Base-by-base conservation (phyloP, 2,888 invertebrate species). In the Mallateleia sp. region DNA sequence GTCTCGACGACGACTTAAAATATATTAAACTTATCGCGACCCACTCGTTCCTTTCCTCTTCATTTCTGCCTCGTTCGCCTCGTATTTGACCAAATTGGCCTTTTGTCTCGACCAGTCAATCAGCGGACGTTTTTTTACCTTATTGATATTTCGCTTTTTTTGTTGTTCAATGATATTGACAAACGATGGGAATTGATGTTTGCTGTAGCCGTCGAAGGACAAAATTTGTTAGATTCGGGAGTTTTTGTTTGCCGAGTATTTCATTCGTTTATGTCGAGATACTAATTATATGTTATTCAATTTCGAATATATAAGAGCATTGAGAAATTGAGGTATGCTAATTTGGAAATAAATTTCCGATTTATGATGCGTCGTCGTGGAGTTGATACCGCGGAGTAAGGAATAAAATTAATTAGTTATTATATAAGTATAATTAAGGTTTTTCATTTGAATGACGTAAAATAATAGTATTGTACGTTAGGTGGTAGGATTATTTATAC, bases 1-100 rank as follows among this genome's bases (percentile, higher is more conserved):
- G 92, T 92, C 92, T 90, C 90, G 90, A 90, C 90, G 84, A 87
- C 92, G 92, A 92, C 94, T 94, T 93, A 91, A 93, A 94, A 93
- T 93, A 93, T 92, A 92, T 93, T 92, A 93, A 91, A 89, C 89
- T 93, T 92, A 93, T 91, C 92, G 90, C 88, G 89, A 88, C 88
- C 88, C 85, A 81, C 85, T 86, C 89, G 84, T 89, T 85, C 85
- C 84, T 88, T 89, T 87, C 66, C 88, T 81, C 80, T 81, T 86
- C 87, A 88, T 89, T 89, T 88, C 38, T 88, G 88, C 84, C 88
- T 88, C 85, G 82, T 89, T 82, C 71, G 78, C 79, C 25, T 82
- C 85, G 74, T 62, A 64, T 81, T 86, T 81, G 77, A 81, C 81
- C 81, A 80, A 85, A 88, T 83, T 86, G 80, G 72, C 79, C 74